These are phyloP conservation scores for Tiliacea aurago DNA, from an alignment of 2,888 invertebrate genomes.

Conservation along the genomic window DNA sequence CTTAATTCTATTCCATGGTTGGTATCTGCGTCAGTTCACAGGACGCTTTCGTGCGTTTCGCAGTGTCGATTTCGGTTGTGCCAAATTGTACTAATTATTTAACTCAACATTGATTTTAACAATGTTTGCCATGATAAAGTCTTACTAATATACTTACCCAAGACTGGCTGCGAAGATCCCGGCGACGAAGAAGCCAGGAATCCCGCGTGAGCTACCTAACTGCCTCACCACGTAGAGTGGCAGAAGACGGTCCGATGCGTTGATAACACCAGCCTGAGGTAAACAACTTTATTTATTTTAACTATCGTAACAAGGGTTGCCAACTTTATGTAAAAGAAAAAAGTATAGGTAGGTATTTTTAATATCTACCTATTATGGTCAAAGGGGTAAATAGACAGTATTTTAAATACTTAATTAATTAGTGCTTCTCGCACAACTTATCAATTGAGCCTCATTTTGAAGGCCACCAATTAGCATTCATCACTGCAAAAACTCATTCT, in stretches of 20 bases:
- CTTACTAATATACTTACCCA: constrained; percentile 91
- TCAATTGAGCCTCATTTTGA: too few species aligned
- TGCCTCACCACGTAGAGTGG: constrained; percentile 97
- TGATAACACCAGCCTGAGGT: constrained; percentile 91
- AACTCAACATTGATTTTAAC: constrained; percentile 7
- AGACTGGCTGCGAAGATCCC: constrained; percentile 98
- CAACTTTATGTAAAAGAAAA: too few species aligned
- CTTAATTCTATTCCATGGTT: constrained; percentile 70
- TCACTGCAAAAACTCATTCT: too few species aligned
- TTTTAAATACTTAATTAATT: too few species aligned
- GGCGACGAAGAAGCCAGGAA: constrained; percentile 98
- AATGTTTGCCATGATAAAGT: background rate
- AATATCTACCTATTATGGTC: too few species aligned
- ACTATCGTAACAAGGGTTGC: background rate
- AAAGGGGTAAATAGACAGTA: too few species aligned
- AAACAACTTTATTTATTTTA: constrained; percentile 13
- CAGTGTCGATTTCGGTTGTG: constrained; percentile 29
- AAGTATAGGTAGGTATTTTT: too few species aligned
- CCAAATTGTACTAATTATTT: constrained; percentile 20
- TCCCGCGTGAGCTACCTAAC: constrained; percentile 93
- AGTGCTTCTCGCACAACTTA: too few species aligned
- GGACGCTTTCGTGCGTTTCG: constrained; percentile 69
- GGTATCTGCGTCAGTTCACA: constrained; percentile 74
- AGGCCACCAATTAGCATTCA: too few species aligned
- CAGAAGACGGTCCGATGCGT: constrained; percentile 94